phyloP scores from a whole-genome alignment of 2,888 invertebrate species.

The Barypeithes pellucidus region DNA sequence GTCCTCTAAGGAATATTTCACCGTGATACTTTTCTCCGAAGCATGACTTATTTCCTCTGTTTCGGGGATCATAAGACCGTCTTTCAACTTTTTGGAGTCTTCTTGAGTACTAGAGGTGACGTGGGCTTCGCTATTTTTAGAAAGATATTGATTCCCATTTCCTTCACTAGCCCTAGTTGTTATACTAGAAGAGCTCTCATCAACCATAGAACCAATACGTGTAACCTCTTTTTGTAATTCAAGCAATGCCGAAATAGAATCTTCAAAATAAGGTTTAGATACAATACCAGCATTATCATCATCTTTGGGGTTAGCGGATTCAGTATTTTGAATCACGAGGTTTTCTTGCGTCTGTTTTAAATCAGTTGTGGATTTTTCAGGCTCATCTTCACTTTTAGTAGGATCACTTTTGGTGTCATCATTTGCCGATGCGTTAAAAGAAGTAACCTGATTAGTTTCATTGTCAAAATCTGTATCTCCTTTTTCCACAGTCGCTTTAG shows the following conservation, averaged over 20 bases:
- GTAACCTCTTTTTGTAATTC: slow-evolving; percentile 8
- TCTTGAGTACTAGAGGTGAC: neutral
- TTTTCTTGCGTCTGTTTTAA: neutral
- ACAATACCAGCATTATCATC: neutral
- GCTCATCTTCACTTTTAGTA: neutral
- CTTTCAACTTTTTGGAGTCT: neutral
- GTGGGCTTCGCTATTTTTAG: neutral
- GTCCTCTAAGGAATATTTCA: too few relatives aligned
- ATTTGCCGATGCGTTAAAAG: neutral
- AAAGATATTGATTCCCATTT: neutral
- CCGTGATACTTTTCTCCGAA: too few relatives aligned
- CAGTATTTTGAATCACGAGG: neutral
- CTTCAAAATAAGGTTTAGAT: slow-evolving; percentile 13
- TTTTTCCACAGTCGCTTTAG: neutral
- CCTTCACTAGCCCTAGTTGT: neutral
- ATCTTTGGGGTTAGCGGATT: neutral
- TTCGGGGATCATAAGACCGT: neutral
- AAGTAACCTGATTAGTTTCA: too few relatives aligned
- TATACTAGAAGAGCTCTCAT: neutral
- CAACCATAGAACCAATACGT: slow-evolving; percentile 12
- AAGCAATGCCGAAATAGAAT: slow-evolving; percentile 6
- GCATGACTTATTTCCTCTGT: neutral
- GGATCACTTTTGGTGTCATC: neutral
- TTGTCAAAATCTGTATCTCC: neutral
- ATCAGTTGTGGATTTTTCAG: neutral